Conservation (phyloP, 2,113 vertebrate genomes). For the Centropus bengalensis region DNA sequence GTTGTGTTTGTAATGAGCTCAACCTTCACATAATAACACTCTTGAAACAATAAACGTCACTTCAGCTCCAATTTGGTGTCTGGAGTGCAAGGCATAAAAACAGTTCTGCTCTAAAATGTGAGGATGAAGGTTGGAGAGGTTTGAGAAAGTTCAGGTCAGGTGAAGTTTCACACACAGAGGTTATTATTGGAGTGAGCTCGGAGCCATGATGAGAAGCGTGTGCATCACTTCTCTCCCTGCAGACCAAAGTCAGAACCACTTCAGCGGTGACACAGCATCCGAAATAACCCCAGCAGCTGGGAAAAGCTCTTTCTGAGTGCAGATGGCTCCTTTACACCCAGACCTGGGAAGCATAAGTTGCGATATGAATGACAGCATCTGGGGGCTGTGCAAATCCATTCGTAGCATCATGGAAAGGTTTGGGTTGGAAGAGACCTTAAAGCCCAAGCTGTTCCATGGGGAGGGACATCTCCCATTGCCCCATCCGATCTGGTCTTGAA, state of each 20-base stretch:
- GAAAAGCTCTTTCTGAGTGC: background rate
- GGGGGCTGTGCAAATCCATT: background rate
- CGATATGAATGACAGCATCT: too few relatives aligned
- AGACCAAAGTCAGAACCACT: background rate
- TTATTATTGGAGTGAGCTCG: background rate
- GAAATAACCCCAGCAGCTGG: background rate
- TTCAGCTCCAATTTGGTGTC: constrained; percentile 30
- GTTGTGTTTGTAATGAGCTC: constrained; percentile 46
- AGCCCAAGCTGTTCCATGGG: too few relatives aligned
- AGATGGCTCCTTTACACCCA: background rate
- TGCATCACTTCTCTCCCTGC: background rate
- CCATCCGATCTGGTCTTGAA: too few relatives aligned
- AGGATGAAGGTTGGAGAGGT: constrained; percentile 12
- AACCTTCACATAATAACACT: constrained; percentile 14
- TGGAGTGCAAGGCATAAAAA: constrained; percentile 19
- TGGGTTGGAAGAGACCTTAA: too few relatives aligned
- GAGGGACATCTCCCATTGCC: too few relatives aligned
- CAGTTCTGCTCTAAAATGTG: constrained; percentile 3
- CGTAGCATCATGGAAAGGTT: too few relatives aligned
- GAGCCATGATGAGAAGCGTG: background rate
- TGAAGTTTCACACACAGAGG: constrained; percentile 23
- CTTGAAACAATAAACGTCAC: constrained; percentile 51
- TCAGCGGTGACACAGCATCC: background rate
- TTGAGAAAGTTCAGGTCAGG: constrained; percentile 23
- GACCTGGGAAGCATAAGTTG: background rate